Base-by-base conservation (phyloP, 1,140 invertebrate species). In the Trinorchestia longiramus region DNA sequence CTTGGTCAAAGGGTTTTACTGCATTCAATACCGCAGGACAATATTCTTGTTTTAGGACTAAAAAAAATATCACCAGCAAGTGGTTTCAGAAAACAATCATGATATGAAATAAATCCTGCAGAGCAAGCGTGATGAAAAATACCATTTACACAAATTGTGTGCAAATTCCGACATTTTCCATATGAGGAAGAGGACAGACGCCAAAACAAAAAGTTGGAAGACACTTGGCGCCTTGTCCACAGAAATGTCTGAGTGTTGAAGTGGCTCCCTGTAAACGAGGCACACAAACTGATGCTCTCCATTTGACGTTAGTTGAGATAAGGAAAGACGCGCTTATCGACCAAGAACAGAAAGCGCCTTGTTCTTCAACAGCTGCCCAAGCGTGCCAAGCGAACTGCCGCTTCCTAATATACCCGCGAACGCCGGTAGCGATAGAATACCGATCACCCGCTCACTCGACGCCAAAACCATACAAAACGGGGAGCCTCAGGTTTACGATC, bases 221-320 rank as follows among this genome's bases (percentile, higher is more conserved):
- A 94, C 92, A 94, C 92, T 94, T n/a, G 92, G 44, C 43, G 92
- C 92, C 92, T 94, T 94, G 92, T 94, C 92, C 40, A 47, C 43
- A 47, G 92, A 44, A 47, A 94, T 94, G 44, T 94, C 92, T 47
- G 92, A 47, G 92, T 42, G 43, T 47, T 94, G 6, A 47, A 94
- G 92, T 94, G 92, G 92, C 92, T 94, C 92, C 92, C 43, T 47
- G 92, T 94, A 94, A 94, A 94, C 92, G 92, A 94, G 44, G 43
- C 92, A 41, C 92, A 94, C 92, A 47, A 94, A 94, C 92, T 94
- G 92, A 94, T 47, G 92, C 44, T 94, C 43, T 94, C 92, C 92
- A 94, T 94, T 94, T 47, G 92, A 94, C 92, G 92, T 94, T 94
- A 94, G 92, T 94, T 45, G 43, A 94, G 92, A 94, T 94, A 94